Base-by-base conservation (phyloP, 2,888 invertebrate species). In the Pammene aurita region DNA sequence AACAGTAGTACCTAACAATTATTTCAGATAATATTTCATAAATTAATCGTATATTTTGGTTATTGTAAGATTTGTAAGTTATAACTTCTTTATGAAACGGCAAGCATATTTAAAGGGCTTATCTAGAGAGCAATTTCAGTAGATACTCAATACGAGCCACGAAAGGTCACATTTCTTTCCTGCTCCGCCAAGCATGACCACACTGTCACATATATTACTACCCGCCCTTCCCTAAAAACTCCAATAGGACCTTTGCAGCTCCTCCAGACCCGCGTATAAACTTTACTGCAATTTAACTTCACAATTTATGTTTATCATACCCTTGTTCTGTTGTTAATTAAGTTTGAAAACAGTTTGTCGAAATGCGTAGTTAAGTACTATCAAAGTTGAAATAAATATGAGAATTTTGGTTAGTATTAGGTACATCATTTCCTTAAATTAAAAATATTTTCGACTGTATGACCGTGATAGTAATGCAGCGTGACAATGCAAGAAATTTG, bases 181-280 rank as follows among this genome's bases (percentile, higher is more conserved):
- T 80, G 89, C 89, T 86, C 77, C 83, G 76, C 80, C 76, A 77
- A 88, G 89, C 89, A 79, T 83, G 84, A 81, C 89, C 86, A 78
- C 80, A 78, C 82, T 84, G 89, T 87, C 90, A 87, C 90, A 89
- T 90, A 90, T 89, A 88, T 90, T 85, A 90, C 82, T 76, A 73
- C 75, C 76, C 76, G 34, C 82, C 84, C 80, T 75, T 78, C 76
- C 78, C 69, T 64, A 65, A 69, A 69, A 69, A 69, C 69, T 48
- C 60, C 60, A 65, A 65, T 60, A 71, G 62, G 68, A 63, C 64
- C 67, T 71, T 52, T 18, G 46, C 41, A 41, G 16, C 38, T 61
- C 61, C 69, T 64, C 60, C 58, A 55, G 54, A 16, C 52, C 41
- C 18, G 16, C 52, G 62, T 66, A 66, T 62, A 46, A 68, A 69